phyloP scores from a whole-genome alignment of 2,113 vertebrate species.

The Sorex araneus region DNA sequence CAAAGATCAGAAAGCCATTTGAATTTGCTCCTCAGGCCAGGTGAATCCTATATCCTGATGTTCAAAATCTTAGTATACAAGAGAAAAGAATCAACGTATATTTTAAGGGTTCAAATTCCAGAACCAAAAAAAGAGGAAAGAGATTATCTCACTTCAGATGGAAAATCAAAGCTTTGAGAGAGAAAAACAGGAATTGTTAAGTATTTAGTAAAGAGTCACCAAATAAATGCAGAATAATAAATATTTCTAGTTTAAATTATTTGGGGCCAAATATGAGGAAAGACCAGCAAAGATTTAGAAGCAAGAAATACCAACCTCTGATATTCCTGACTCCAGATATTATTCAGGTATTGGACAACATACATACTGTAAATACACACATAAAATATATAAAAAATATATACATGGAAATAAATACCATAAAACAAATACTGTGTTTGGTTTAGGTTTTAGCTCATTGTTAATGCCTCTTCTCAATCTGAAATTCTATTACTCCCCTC shows the following conservation, averaged over 20 bases:
- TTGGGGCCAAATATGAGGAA: constrained; percentile 11
- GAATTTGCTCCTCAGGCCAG: not conserved
- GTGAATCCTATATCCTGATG: not conserved
- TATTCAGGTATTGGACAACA: not conserved
- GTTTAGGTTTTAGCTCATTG: not conserved
- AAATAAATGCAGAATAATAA: constrained; percentile 8
- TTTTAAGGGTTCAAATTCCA: constrained; percentile 4
- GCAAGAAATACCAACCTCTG: not conserved
- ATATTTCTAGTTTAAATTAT: not conserved
- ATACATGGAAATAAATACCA: no score
- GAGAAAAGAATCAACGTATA: not conserved
- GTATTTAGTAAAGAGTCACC: not conserved
- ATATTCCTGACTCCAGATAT: not conserved
- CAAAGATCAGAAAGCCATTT: no score
- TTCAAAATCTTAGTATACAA: not conserved
- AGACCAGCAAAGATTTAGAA: not conserved
- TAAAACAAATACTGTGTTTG: not conserved
- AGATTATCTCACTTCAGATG: not conserved
- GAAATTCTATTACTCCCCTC: not conserved
- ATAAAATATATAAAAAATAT: no score
- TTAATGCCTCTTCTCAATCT: not conserved
- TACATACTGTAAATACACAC: not conserved
- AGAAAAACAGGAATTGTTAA: not conserved
- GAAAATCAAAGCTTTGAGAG: constrained; percentile 2
- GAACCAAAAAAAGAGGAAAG: not conserved